Evolutionary conservation across 2,888 invertebrate species (phyloP), one percentile per base, ranked within the genome.

Genomic region (Agrotis exclamationis): DNA sequence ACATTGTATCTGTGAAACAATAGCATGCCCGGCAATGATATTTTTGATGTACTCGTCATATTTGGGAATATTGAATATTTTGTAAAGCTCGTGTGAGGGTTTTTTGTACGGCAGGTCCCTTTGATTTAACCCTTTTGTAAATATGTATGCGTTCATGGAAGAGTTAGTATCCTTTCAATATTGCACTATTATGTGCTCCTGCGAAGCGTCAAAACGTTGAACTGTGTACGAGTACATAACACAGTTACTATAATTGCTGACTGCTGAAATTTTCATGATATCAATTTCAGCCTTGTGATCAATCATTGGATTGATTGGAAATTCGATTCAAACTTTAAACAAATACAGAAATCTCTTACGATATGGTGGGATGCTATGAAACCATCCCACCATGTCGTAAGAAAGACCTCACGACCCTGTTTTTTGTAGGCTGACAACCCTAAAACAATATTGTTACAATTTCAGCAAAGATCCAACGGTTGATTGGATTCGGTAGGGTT

Each of bases 401-500:
- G 18, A 54, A 66, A 56, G 54, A 76, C 54, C 45, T 45, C 28
- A 51, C n/a, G 18, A 50, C 18, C 53, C 47, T 28, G 24, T 59
- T 79, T 84, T 77, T 83, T 79, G 63, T 63, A 69, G 74, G 62
- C 50, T 67, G 63, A 16, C 70, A 83, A 76, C 79, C 81, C 79
- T 80, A 76, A 80, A 80, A 76, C 70, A 85, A 83, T 85, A 80
- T 85, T 76, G 74, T 85, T 79, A 80, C 76, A 80, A 79, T 85
- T 78, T 71, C 62, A 22, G 74, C 64, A 63, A 74, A 79, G 79
- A 82, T 78, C 66, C 76, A 63, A 82, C 75, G 85, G 76, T 78
- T 85, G 86, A 85, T 85, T 85, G 80, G 77, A 83, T 83, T 64
- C 68, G 67, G 76, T 80, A 86, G 83, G 85, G 85, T 78, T 83